Percentiles rank a stretch among this genome's conserved stretches.
These are phyloP conservation scores for Tretioscincus oriximinensis DNA, from an alignment of 2,113 vertebrate genomes.

Conservation along the genomic window DNA sequence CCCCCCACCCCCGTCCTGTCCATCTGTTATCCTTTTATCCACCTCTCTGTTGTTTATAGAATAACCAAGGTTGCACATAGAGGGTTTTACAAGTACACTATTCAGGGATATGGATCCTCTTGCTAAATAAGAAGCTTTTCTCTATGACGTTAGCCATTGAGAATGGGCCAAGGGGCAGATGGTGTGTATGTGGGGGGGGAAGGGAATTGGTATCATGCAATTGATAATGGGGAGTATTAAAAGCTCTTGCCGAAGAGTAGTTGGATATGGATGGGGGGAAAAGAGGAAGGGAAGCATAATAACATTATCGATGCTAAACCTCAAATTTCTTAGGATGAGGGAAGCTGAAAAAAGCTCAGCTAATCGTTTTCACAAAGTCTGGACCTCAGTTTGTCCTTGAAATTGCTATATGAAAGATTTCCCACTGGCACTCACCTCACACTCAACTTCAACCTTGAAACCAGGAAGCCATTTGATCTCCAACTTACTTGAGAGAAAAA, in stretches of 20 bases:
- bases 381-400: neutral
- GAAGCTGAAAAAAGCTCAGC: neutral
- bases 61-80: neutral
- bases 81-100: slow-evolving; percentile 55
- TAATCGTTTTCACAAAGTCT: neutral
- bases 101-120: slow-evolving; percentile 38
- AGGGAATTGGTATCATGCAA: slow-evolving; percentile 3
- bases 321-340: neutral
- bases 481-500: neutral
- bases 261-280: neutral
- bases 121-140: slow-evolving; percentile 66
- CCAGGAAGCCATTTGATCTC: neutral
- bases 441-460: neutral
- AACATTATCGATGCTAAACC: neutral
- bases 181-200: slow-evolving; percentile 42
- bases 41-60: neutral
- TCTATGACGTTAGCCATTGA: slow-evolving; percentile 31
- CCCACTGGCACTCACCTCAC: neutral
- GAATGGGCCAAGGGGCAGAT: slow-evolving; percentile 56
- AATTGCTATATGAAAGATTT: neutral
- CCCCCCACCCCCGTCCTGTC: accelerated
- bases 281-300: neutral
- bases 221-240: slow-evolving; percentile 1
- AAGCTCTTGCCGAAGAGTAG: neutral
- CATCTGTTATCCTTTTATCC: neutral